A percentile compares a stretch with the other conserved stretches of the same genome.
These are phyloP conservation scores for Nyleta sp. DNA, from an alignment of 2,888 invertebrate genomes.

Conservation along the genomic window DNA sequence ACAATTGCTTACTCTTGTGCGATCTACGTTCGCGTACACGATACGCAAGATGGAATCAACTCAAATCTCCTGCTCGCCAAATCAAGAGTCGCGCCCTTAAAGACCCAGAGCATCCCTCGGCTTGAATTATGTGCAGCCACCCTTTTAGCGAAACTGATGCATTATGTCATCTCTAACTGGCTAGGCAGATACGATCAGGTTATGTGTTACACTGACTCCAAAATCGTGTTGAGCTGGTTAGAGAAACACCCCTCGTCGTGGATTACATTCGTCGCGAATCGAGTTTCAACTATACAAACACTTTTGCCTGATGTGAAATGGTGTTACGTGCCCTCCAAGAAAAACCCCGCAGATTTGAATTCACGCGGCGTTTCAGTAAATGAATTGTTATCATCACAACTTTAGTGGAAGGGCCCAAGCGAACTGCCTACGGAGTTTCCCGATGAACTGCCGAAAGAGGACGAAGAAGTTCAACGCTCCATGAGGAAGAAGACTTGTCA, in stretches of 20 bases:
- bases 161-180: not conserved
- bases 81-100: not conserved
- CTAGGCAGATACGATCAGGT: not conserved
- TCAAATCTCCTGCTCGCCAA: not conserved
- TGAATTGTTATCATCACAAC: not conserved
- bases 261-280: not conserved
- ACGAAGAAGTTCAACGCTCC: no score
- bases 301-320: not conserved
- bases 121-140: not conserved
- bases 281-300: not conserved
- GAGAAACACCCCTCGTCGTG: not conserved
- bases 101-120: not conserved
- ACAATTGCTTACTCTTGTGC: not conserved
- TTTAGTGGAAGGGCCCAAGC: not conserved
- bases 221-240: not conserved
- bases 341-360: conserved; percentile 2
- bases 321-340: not conserved
- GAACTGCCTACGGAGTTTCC: no score
- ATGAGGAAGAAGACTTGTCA: no score
- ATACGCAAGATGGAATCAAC: not conserved
- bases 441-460: no score
- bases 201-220: not conserved
- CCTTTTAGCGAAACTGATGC: not conserved
- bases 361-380: not conserved
- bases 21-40: not conserved